Conservation (phyloP, 2,113 vertebrate species). For the Lagopus leucura region DNA sequence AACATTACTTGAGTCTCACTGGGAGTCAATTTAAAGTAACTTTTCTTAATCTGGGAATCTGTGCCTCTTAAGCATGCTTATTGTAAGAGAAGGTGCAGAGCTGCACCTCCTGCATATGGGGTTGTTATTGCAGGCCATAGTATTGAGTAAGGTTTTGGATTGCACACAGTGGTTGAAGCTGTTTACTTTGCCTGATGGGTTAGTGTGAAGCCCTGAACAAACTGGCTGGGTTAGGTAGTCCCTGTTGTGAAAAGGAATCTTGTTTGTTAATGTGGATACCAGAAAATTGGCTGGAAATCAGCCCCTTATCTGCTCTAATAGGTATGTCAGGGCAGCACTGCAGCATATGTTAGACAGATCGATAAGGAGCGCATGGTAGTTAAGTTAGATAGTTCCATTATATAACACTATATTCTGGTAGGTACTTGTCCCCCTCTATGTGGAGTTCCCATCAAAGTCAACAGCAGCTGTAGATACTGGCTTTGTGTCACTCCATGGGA, state of each 20-base stretch:
- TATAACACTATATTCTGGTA: neutral
- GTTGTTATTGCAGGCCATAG: neutral
- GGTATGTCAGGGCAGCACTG: neutral
- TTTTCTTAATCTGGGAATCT: neutral
- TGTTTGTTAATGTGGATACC: neutral
- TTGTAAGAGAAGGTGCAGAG: neutral
- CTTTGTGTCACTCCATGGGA: slow-evolving; percentile 18
- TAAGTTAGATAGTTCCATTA: neutral
- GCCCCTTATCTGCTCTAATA: neutral
- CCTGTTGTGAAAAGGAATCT: neutral
- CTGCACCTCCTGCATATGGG: neutral
- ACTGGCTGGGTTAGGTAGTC: neutral
- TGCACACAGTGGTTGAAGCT: neutral
- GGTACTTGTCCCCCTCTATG: neutral
- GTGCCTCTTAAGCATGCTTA: neutral
- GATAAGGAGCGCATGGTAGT: neutral
- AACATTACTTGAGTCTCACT: neutral
- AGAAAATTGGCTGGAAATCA: neutral
- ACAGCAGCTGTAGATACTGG: neutral
- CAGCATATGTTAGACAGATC: neutral
- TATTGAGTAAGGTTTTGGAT: fast-evolving
- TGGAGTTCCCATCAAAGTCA: neutral
- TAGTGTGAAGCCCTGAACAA: neutral
- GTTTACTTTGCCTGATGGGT: neutral
- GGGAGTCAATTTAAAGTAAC: neutral